phyloP scores from a whole-genome alignment of 1,140 invertebrate genomes.

The Andricus grossulariae region DNA sequence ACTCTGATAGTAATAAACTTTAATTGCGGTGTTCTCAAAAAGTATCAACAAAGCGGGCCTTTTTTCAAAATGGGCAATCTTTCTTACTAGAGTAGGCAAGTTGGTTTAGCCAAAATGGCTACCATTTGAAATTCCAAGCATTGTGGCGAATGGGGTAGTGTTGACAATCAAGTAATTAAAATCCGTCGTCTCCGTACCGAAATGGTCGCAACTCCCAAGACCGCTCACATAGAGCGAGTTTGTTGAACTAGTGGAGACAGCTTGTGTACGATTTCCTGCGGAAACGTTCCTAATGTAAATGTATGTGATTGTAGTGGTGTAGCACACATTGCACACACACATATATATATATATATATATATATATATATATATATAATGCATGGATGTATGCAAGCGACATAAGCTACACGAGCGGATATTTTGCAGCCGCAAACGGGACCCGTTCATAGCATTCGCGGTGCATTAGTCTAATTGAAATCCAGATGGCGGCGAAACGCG shows the following conservation, averaged over 20 bases:
- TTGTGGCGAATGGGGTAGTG: conserved; percentile 15
- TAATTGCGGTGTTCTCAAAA: too few species aligned
- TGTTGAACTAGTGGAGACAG: not conserved
- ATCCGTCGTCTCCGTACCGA: conserved; percentile 11
- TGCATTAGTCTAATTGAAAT: conserved; percentile 61
- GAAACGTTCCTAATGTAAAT: conserved; percentile 18
- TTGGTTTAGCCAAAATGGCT: not conserved
- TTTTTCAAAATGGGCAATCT: not conserved
- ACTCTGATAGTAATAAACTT: too few species aligned
- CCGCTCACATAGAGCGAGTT: not conserved
- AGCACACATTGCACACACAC: not conserved
- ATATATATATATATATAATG: not conserved
- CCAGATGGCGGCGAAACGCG: conserved; percentile 47
- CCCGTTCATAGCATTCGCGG: conserved; percentile 55
- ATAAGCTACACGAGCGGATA: conserved; percentile 49
- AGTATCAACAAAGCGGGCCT: too few species aligned
- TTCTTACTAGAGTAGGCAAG: not conserved
- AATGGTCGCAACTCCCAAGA: conserved; percentile 18
- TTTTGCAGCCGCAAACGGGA: conserved; percentile 45
- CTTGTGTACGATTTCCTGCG: conserved; percentile 20
- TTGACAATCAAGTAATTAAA: conserved; percentile 30
- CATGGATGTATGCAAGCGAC: not conserved
- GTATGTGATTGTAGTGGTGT: not conserved
- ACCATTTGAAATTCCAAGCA: not conserved
- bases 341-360: too few species aligned